Conservation (phyloP, 2,888 invertebrate species). For the Hypomecis atomaria region DNA sequence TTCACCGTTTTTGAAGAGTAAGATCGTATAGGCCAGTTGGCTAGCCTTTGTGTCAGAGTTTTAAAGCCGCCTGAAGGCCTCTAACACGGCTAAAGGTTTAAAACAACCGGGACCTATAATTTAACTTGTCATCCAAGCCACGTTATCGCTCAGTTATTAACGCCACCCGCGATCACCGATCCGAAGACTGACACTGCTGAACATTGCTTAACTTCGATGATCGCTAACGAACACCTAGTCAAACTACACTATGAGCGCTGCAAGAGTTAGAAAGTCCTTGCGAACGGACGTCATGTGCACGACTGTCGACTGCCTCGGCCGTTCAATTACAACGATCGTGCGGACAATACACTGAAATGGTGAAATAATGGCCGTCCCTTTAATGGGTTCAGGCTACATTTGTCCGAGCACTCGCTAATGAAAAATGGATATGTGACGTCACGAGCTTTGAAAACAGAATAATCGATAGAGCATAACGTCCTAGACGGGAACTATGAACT, state of each 20-base stretch:
- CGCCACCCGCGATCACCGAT: too few relatives aligned
- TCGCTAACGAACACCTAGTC: too few relatives aligned
- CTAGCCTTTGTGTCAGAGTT: too few relatives aligned
- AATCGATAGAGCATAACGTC: constrained; percentile 59
- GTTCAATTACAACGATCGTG: constrained; percentile 59
- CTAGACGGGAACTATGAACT: constrained; percentile 52
- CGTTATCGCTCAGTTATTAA: too few relatives aligned
- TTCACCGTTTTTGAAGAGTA: constrained; percentile 12
- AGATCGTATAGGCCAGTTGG: too few relatives aligned
- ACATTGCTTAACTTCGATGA: too few relatives aligned
- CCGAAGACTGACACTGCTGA: too few relatives aligned
- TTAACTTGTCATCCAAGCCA: too few relatives aligned
- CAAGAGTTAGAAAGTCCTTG: constrained; percentile 31
- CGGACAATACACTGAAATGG: constrained; percentile 62
- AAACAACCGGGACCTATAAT: too few relatives aligned
- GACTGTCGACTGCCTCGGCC: constrained; percentile 52
- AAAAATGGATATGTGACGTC: constrained; percentile 73
- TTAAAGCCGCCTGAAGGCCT: too few relatives aligned
- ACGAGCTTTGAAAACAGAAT: constrained; percentile 45
- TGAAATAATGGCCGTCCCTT: constrained; percentile 66
- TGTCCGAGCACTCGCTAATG: constrained; percentile 56
- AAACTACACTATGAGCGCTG: too few relatives aligned
- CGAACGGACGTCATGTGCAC: constrained; percentile 43
- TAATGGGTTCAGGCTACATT: constrained; percentile 55
- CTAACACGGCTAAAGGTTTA: too few relatives aligned